phyloP scores from a whole-genome alignment of 2,888 invertebrate genomes.

The Noctua janthe region DNA sequence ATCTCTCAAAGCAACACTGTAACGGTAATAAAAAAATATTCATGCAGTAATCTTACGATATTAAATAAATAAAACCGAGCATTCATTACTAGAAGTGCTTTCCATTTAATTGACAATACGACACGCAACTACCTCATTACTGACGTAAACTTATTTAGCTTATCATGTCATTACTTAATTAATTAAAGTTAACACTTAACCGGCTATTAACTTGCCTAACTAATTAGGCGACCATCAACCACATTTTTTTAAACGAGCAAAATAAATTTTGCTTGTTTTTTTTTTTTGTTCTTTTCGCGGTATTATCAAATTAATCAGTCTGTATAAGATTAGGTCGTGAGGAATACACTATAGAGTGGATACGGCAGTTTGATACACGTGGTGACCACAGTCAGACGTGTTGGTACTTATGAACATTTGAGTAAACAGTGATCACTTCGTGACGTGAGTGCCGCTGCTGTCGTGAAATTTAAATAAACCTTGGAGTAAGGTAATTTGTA shows the following conservation, averaged over 20 bases:
- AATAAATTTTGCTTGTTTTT: not conserved
- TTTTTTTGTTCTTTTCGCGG: not conserved
- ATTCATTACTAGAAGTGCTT: conserved; percentile 33
- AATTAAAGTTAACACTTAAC: conserved; percentile 26
- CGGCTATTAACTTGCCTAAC: not conserved
- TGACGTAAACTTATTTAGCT: not conserved
- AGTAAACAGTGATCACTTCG: conserved; percentile 50
- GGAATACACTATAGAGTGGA: conserved; percentile 1
- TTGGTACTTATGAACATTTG: conserved; percentile 24
- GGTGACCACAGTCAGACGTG: conserved; percentile 58
- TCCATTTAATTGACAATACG: conserved; percentile 26
- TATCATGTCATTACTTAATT: conserved; percentile 38
- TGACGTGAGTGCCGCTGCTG: conserved; percentile 25
- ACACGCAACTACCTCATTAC: conserved; percentile 1
- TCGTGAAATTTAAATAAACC: conserved; percentile 53
- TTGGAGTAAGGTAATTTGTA: conserved; percentile 55
- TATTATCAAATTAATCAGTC: conserved; percentile 18
- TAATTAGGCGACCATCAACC: not conserved
- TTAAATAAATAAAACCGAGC: conserved; percentile 15
- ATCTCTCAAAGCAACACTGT: conserved; percentile 8
- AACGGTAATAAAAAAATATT: conserved; percentile 5
- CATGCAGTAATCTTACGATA: not conserved
- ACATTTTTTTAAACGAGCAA: not conserved
- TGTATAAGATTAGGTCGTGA: conserved; percentile 25
- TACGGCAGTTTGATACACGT: conserved; percentile 57